Conservation (phyloP, 2,888 invertebrate genomes). For the Tetragnatha montana region DNA sequence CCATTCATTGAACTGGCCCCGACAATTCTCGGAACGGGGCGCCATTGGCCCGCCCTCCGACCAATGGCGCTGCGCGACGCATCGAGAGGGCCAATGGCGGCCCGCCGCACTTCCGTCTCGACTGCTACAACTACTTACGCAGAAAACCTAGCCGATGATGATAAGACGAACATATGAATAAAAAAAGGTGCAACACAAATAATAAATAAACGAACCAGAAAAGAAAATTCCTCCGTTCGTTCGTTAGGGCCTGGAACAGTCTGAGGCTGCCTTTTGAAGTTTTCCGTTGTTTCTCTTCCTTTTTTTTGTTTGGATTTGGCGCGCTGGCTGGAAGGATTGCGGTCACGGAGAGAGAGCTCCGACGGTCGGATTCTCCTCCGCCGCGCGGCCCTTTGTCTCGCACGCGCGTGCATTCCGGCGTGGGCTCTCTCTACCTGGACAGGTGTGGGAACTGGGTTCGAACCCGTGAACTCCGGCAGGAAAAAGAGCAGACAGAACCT, state of each 20-base stretch:
- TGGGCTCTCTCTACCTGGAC: neutral
- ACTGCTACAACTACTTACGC: slow-evolving; percentile 62
- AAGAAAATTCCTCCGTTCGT: neutral
- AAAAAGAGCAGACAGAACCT: too few relatives aligned
- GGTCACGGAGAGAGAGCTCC: too few relatives aligned
- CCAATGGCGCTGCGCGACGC: slow-evolving; percentile 28
- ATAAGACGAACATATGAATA: slow-evolving; percentile 15
- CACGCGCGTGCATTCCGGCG: neutral
- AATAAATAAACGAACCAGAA: too few relatives aligned
- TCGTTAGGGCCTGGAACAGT: slow-evolving; percentile 46
- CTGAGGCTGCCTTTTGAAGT: slow-evolving; percentile 53
- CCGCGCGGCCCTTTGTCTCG: neutral
- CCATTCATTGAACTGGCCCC: slow-evolving; percentile 64
- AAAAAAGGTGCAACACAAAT: neutral
- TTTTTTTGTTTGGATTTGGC: slow-evolving; percentile 6
- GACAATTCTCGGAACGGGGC: slow-evolving; percentile 53
- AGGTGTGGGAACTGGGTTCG: too few relatives aligned
- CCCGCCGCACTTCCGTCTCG: slow-evolving; percentile 29
- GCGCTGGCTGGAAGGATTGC: slow-evolving; percentile 9
- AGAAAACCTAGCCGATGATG: slow-evolving; percentile 47
- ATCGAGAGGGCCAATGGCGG: slow-evolving; percentile 36
- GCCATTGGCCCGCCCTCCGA: slow-evolving; percentile 41
- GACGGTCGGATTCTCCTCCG: slow-evolving; percentile 12
- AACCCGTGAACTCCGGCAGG: too few relatives aligned
- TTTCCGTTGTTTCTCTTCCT: slow-evolving; percentile 6